Evolutionary conservation across 1,140 invertebrate species (phyloP).

Genomic region (Cecropterus lyciades): DNA sequence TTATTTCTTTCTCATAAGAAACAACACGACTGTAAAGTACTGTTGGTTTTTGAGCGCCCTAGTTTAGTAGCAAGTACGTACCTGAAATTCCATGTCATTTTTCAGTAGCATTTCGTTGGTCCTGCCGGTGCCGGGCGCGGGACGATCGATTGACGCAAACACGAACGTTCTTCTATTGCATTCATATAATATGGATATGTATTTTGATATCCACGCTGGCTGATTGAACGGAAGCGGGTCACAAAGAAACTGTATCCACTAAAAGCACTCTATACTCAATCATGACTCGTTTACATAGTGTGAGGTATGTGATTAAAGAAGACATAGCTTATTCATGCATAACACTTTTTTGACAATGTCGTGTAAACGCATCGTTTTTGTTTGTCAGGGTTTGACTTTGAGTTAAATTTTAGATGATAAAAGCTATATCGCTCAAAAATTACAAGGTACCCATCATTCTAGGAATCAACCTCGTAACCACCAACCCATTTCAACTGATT

Average conservation of each 20-base stretch:
- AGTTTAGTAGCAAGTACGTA: slow-evolving; percentile 22
- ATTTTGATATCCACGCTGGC: neutral
- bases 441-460: no score
- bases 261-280: neutral
- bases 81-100: slow-evolving; percentile 66
- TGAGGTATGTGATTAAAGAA: no score
- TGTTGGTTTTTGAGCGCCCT: slow-evolving; percentile 28
- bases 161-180: slow-evolving; percentile 47
- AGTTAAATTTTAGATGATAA: no score
- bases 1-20: neutral
- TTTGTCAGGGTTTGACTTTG: no score
- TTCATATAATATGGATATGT: slow-evolving; percentile 43
- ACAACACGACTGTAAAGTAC: neutral
- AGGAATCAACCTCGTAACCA: no score
- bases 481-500: no score
- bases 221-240: slow-evolving; percentile 3
- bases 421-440: no score
- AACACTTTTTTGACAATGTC: no score
- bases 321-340: no score
- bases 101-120: slow-evolving; percentile 50
- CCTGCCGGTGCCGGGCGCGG: slow-evolving; percentile 64
- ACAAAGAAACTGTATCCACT: neutral
- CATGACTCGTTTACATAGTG: no score
- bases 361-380: no score
- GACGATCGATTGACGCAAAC: slow-evolving; percentile 63